These are phyloP conservation scores for Bombylius discolor DNA, from an alignment of 2,888 invertebrate genomes.

Conservation along the genomic window DNA sequence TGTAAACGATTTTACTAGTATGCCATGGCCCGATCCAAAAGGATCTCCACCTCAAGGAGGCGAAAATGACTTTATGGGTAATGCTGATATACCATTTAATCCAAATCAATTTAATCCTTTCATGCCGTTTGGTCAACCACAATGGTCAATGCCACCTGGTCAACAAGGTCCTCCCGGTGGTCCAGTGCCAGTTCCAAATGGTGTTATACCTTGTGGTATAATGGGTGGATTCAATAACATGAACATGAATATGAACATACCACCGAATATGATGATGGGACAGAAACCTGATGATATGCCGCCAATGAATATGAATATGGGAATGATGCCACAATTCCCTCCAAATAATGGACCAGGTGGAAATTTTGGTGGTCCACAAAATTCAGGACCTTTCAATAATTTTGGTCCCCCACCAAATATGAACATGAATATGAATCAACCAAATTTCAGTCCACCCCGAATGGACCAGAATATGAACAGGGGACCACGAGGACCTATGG, in stretches of 20 bases:
- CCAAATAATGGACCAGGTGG: neutral
- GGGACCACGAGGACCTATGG: conserved; percentile 23
- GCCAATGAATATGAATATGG: conserved; percentile 7
- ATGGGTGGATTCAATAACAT: conserved; percentile 12
- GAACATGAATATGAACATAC: conserved; percentile 10
- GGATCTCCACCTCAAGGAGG: conserved; percentile 41
- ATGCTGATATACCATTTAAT: conserved; percentile 11
- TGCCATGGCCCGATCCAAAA: conserved; percentile 78
- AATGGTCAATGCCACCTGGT: conserved; percentile 18
- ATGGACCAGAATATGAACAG: conserved; percentile 17
- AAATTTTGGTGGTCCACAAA: conserved; percentile 3
- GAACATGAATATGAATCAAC: conserved; percentile 4
- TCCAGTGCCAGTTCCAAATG: conserved; percentile 15
- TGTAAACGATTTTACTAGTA: conserved; percentile 59
- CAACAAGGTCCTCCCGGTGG: conserved; percentile 11
- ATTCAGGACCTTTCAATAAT: conserved; percentile 4
- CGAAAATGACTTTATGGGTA: conserved; percentile 15
- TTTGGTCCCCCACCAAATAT: conserved; percentile 1
- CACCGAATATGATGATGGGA: conserved; percentile 18
- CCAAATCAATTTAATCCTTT: conserved; percentile 27
- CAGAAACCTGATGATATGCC: conserved; percentile 4
- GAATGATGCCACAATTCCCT: conserved; percentile 1
- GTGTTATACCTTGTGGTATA: conserved; percentile 1
- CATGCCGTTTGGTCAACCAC: conserved; percentile 30
- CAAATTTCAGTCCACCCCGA: conserved; percentile 8